Evolutionary conservation across 1,140 invertebrate species (phyloP).

Genomic region (Acyrthosiphon pisum): DNA sequence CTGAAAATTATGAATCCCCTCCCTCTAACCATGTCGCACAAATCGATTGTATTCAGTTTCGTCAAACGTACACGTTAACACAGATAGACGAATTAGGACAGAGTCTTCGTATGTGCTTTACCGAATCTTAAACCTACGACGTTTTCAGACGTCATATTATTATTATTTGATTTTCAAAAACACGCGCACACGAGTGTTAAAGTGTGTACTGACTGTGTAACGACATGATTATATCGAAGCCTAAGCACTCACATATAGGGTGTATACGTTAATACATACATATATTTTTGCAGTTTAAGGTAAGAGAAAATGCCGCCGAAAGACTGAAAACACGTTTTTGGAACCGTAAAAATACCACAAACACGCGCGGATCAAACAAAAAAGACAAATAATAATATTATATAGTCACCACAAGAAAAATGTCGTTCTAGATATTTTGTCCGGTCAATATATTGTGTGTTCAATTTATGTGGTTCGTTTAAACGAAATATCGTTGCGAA

Average conservation of each 20-base stretch:
- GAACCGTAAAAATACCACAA: neutral
- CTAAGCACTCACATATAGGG: no score
- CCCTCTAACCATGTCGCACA: no score
- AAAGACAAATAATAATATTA: neutral
- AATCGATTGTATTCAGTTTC: no score
- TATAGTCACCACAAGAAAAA: neutral
- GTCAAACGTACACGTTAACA: no score
- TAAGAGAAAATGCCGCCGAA: neutral
- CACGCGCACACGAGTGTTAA: no score
- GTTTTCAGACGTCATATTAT: neutral
- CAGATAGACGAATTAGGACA: neutral
- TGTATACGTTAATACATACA: no score
- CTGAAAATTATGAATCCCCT: no score
- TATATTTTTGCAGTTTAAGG: neutral
- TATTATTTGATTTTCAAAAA: neutral
- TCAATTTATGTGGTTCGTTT: neutral
- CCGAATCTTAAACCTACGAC: neutral
- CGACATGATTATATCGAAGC: no score
- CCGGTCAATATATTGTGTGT: neutral
- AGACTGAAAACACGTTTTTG: neutral
- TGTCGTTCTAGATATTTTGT: neutral
- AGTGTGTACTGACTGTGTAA: no score
- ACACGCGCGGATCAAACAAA: neutral
- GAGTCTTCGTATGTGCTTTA: neutral
- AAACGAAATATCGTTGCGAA: neutral